These are phyloP conservation scores for Cyclophora albipunctata DNA, from an alignment of 2,888 invertebrate genomes.

Conservation along the genomic window DNA sequence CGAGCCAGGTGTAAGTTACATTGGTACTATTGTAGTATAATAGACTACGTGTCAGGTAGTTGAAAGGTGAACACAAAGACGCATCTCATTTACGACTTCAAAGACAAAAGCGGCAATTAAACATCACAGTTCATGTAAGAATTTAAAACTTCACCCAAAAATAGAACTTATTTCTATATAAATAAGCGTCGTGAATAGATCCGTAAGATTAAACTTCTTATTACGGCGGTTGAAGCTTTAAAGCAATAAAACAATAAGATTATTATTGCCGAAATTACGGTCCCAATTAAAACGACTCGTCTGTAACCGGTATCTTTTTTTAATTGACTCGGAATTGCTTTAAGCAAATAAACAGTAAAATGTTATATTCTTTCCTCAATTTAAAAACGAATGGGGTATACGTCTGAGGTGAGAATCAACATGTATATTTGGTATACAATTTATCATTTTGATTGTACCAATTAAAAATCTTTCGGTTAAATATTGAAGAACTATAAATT, in stretches of 20 bases:
- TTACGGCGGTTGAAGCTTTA: conserved; percentile 20
- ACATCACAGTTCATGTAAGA: conserved; percentile 12
- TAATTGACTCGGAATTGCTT: conserved; percentile 20
- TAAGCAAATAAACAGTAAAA: conserved; percentile 23
- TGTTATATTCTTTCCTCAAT: conserved; percentile 20
- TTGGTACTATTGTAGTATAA: conserved; percentile 31
- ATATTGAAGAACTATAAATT: conserved; percentile 1
- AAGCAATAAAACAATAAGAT: conserved; percentile 29
- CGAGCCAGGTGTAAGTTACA: conserved; percentile 28
- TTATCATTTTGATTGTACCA: conserved; percentile 14
- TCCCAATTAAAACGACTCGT: conserved; percentile 21
- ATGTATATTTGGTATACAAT: conserved; percentile 3
- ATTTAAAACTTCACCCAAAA: conserved; percentile 17
- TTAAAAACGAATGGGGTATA: conserved; percentile 17
- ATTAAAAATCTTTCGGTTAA: background rate
- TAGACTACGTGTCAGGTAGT: conserved; percentile 42
- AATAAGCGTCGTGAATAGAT: conserved; percentile 11
- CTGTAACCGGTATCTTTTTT: conserved; percentile 12
- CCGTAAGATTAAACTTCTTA: conserved; percentile 11
- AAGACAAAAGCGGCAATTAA: conserved; percentile 67
- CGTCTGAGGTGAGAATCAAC: conserved; percentile 18
- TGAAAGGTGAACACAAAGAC: conserved; percentile 47
- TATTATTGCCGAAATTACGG: conserved; percentile 24
- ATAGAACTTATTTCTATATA: conserved; percentile 5
- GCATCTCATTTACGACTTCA: conserved; percentile 57